Conservation (phyloP, 2,113 vertebrate species). For the Malaclemys terrapin region DNA sequence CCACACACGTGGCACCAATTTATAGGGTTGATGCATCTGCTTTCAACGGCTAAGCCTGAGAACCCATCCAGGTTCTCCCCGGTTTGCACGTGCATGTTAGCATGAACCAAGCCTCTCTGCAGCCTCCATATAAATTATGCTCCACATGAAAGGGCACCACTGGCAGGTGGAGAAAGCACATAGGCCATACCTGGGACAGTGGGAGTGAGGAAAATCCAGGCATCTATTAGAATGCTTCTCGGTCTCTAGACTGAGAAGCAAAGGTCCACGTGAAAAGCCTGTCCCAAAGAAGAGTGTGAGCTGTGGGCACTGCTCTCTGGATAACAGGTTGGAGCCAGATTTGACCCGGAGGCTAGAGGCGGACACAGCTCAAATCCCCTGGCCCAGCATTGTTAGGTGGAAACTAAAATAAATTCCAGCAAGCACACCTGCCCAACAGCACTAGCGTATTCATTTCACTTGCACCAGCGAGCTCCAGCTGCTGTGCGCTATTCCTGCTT, state of each 20-base stretch:
- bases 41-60: not conserved
- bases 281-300: not conserved
- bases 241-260: not conserved
- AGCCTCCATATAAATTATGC: not conserved
- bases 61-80: not conserved
- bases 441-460: not conserved
- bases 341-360: not conserved
- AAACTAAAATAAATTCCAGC: not conserved
- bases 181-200: accelerated
- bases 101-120: not conserved
- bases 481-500: not conserved
- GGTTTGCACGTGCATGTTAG: accelerated
- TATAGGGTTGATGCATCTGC: not conserved
- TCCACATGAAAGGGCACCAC: not conserved
- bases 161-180: not conserved
- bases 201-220: not conserved
- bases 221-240: not conserved
- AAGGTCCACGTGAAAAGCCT: not conserved
- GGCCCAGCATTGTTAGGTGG: accelerated
- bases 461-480: not conserved
- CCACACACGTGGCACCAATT: not conserved
- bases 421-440: not conserved
- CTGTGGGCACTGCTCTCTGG: not conserved
- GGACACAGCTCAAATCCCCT: accelerated
- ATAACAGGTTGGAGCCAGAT: not conserved